These are phyloP conservation scores for Mobula hypostoma DNA, from an alignment of 2,113 vertebrate genomes.

Conservation along the genomic window DNA sequence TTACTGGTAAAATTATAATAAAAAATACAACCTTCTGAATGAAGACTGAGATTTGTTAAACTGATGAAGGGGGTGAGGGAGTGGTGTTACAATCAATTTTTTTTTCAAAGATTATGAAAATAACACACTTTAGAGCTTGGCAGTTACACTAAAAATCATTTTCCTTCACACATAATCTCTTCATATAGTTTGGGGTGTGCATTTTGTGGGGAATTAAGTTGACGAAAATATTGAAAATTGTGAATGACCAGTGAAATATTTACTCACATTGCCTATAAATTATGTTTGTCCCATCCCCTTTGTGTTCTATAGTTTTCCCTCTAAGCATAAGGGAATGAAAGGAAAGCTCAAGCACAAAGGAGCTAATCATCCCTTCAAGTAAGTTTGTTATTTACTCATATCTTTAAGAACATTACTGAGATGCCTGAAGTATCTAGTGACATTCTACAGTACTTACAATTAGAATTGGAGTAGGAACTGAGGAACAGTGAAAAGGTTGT, in stretches of 20 bases:
- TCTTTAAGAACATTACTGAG: neutral
- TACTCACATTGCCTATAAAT: neutral
- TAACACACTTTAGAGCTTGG: neutral
- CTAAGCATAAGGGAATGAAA: conserved; percentile 68
- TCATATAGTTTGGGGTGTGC: neutral
- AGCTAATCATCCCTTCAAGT: conserved; percentile 72
- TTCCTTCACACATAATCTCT: neutral
- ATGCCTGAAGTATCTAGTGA: neutral
- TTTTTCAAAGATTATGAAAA: neutral
- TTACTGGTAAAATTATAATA: neutral
- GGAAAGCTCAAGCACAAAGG: conserved; percentile 64
- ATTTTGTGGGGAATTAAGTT: neutral
- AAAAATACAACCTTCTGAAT: neutral
- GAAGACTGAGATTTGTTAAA: neutral
- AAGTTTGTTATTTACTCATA: conserved; percentile 44
- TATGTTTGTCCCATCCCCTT: neutral
- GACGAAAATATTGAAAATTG: neutral
- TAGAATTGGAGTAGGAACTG: too few relatives aligned
- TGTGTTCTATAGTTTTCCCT: conserved; percentile 61
- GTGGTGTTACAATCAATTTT: too few relatives aligned
- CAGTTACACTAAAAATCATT: neutral
- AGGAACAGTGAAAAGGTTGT: too few relatives aligned
- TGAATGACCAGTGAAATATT: neutral
- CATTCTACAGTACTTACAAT: neutral
- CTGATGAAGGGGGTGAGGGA: neutral